Base-by-base conservation (phyloP, 2,113 vertebrate species). In the Smithornis capensis region DNA sequence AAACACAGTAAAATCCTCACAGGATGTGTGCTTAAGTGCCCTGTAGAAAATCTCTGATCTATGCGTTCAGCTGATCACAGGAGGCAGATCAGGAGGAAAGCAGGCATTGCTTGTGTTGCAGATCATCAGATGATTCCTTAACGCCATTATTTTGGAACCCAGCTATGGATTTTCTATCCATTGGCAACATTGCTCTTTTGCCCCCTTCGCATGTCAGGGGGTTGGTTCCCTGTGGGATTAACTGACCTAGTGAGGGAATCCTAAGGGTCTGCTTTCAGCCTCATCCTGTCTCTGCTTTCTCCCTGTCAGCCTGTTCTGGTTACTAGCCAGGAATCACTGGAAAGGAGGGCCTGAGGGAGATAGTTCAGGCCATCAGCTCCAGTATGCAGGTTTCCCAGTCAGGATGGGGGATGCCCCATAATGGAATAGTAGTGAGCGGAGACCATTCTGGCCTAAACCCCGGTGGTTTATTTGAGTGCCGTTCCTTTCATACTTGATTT, bases 121-220 rank as follows among this genome's bases (percentile, higher is more conserved):
- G 45, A 31, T 31, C 6, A 10, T 18, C 19, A 59, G 29, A 13
- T 29, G 64, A 7, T 21, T 83, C 45, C 81, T 75, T 55, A 52
- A 35, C 44, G 33, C 8, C 15, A 2, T 23, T 62, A 33, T n/a
- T 90, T 78, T 6, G 1, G 35, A 80, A n/a, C 24, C 27, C 40
- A 53, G 13, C 27, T 71, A 16, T 1, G 8, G 33, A 42, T 71
- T 90, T 89, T 93, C 49, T 50, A 0, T 33, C 21, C 18, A 9
- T 33, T 56, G 62, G 44, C 49, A 90, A 10, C 24, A 14, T 53
- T 0, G 0, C 24, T 63, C 10, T 17, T 71, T 83, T 70, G 28
- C 57, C 12, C 42, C 2, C 0, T 16, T 82, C 37, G 23, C 2
- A 0, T 10, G 3, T 55, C 28, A 68, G 21, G 9, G 28, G 11